Evolutionary conservation across 1,140 invertebrate genomes (phyloP).

Genomic region (Procambarus virginalis): DNA sequence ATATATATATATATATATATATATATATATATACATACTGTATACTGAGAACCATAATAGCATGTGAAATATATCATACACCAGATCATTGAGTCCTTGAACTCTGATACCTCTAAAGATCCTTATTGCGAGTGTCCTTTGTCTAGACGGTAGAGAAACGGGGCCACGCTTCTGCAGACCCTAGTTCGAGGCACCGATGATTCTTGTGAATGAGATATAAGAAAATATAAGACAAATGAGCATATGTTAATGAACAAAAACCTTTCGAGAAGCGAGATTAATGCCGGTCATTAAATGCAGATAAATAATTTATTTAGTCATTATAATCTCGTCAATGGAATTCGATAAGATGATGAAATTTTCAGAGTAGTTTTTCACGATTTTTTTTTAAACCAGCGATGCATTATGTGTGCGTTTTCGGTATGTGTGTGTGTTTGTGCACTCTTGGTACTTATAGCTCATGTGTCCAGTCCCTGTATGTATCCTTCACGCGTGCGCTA

Average conservation of each 20-base stretch:
- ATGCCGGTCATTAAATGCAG: background rate
- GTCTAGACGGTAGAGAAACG: no score
- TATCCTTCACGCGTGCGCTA: no score
- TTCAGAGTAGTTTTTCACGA: background rate
- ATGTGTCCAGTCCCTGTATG: no score
- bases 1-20: slow-evolving; percentile 7
- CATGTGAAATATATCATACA: no score
- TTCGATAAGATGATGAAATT: slow-evolving; percentile 7
- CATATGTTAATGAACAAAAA: background rate
- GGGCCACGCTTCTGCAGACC: no score
- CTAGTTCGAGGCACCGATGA: no score
- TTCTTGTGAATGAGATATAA: no score
- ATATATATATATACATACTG: background rate
- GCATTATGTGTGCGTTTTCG: background rate
- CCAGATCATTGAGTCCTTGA: no score
- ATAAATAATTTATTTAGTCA: background rate
- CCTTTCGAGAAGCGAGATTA: background rate
- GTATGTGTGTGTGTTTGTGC: background rate
- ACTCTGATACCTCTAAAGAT: no score
- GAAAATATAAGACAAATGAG: background rate
- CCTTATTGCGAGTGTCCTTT: no score
- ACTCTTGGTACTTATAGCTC: background rate
- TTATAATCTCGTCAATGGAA: slow-evolving; percentile 6
- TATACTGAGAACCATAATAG: no score
- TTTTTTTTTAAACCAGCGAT: background rate